Conservation (phyloP, 2,113 vertebrate species). For the Platanista minor region DNA sequence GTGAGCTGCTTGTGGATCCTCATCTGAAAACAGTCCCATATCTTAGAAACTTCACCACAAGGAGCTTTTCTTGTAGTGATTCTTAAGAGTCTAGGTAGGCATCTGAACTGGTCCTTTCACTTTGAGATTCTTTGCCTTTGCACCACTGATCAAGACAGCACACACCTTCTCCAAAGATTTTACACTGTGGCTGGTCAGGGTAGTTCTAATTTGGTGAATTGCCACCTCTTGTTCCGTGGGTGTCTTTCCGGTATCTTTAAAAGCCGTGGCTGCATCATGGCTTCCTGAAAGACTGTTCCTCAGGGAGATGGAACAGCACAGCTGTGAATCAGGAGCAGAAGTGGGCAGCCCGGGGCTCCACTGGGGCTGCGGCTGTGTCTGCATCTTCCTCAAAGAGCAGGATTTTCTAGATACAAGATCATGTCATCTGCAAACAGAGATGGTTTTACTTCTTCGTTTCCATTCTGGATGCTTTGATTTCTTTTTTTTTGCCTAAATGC, state of each 20-base stretch:
- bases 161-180: too few species aligned
- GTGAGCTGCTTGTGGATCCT: background rate
- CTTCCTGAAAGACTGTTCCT: conserved; percentile 94
- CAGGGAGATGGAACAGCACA: background rate
- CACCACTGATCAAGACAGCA: too few species aligned
- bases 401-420: too few species aligned
- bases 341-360: too few species aligned
- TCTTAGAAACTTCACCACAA: background rate
- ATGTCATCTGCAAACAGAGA: too few species aligned
- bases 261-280: conserved; percentile 59
- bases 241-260: background rate
- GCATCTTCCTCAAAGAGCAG: too few species aligned
- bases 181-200: background rate
- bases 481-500: too few species aligned
- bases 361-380: too few species aligned
- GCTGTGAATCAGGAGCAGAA: too few species aligned
- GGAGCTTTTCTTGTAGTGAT: background rate
- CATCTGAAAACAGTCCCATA: background rate
- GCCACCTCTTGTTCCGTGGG: background rate
- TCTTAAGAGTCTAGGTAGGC: too few species aligned
- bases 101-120: too few species aligned
- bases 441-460: background rate
- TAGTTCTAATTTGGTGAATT: background rate
- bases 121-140: too few species aligned
- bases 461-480: background rate